Percentiles rank a stretch among this genome's conserved stretches.
Conservation (phyloP, 2,888 invertebrate species). For the Andrena hattorfiana region DNA sequence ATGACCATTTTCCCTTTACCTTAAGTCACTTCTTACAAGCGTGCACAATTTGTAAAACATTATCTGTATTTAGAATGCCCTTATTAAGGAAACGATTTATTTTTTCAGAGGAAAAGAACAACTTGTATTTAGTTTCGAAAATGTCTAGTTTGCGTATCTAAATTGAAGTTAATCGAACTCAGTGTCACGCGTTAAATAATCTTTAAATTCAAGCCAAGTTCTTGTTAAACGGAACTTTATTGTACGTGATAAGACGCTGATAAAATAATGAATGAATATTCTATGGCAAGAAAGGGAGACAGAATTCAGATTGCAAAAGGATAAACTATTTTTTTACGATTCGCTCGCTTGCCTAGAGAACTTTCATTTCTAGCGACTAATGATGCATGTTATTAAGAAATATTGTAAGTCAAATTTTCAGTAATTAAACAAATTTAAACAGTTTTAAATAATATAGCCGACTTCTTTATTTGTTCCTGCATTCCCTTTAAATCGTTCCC, state of each 20-base stretch:
- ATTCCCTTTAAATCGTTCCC: no score
- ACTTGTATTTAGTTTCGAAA: neutral
- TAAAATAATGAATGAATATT: slow-evolving; percentile 37
- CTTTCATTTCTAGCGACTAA: neutral
- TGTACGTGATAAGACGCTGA: neutral
- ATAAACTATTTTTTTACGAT: slow-evolving; percentile 17
- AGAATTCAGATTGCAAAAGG: slow-evolving; percentile 22
- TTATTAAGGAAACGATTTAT: neutral
- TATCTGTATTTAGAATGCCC: neutral
- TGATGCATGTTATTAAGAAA: neutral
- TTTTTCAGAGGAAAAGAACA: neutral
- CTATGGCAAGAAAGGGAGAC: slow-evolving; percentile 25
- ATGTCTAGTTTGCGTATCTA: neutral
- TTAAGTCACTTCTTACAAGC: neutral
- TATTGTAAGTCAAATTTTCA: slow-evolving; percentile 10
- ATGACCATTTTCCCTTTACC: neutral
- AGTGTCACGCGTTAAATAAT: neutral
- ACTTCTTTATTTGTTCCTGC: neutral
- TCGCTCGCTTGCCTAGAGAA: slow-evolving; percentile 1
- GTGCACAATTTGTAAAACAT: slow-evolving; percentile 19
- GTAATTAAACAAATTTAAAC: neutral
- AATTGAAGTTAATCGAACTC: slow-evolving; percentile 10
- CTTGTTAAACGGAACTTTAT: slow-evolving; percentile 12
- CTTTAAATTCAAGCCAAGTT: slow-evolving; percentile 16
- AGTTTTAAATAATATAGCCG: neutral